Base-by-base conservation (phyloP, 1,140 invertebrate species). In the Zaprionus kolodkinae region DNA sequence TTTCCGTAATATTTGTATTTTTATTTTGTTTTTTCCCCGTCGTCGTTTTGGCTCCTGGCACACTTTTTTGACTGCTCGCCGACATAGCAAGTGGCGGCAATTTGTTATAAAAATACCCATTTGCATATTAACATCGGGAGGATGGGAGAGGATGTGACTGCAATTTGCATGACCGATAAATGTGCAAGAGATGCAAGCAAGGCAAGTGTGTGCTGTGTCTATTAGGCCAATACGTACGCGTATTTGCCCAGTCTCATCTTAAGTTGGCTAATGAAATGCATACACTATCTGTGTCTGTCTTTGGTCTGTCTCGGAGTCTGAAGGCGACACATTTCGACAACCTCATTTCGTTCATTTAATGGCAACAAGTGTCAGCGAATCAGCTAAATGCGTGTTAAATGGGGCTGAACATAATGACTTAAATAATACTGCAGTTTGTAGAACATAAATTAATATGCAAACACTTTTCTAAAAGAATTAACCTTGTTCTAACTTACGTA, bases 21-120 rank as follows among this genome's bases (percentile, higher is more conserved):
- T 27, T 40, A 25, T 25, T 25, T n/a, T 36, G n/a, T n/a, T n/a
- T n/a, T n/a, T n/a, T n/a, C n/a, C n/a, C 25, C 11, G 21, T 59
- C 55, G 66, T 63, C 17, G 55, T 52, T 43, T 69, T 75, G 70
- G 73, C 63, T 74, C 56, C 66, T 88, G 80, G 85, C 83, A 88
- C 83, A 87, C 85, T 88, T 87, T 45, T 87, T 59, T 65, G 73
- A 56, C 60, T 40, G 33, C 21, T 48, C 63, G 33, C 57, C 40
- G 59, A 52, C 33, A 59, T 7, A 71, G 84, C 84, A 87, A 87
- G 84, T 87, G 83, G 72, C 77, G 70, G 83, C 84, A 81, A 88
- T 88, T 88, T 88, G 85, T 78, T 88, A 81, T 72, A 76, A 80
- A 88, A 88, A 78, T 79, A 84, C 67, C 50, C 73, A 74, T 79